Conservation (phyloP, 2,797 vertebrate species). For the Dipus sagitta region DNA sequence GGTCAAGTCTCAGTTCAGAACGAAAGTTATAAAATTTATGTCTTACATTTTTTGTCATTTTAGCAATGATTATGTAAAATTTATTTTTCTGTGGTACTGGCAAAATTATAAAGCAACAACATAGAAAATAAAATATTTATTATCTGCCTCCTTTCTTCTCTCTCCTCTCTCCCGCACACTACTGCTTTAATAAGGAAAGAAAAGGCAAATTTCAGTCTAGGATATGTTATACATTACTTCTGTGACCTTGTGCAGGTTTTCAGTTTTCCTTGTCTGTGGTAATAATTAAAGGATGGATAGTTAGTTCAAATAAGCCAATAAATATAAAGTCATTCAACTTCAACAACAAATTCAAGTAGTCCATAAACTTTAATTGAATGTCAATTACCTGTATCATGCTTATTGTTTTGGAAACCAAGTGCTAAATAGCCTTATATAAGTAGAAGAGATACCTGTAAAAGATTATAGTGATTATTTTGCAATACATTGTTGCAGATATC, state of each 20-base stretch:
- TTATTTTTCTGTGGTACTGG: conserved; percentile 26
- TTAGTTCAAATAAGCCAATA: conserved; percentile 3
- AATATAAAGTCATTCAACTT: conserved; percentile 50
- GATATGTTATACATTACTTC: conserved; percentile 23
- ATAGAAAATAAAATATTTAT: not conserved
- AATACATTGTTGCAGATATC: conserved; percentile 12
- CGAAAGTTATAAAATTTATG: not conserved
- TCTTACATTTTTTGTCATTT: not conserved
- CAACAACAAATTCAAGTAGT: conserved; percentile 27
- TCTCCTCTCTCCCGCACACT: not conserved
- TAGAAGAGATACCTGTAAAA: not conserved
- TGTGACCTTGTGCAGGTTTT: conserved; percentile 29
- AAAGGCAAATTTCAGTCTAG: not conserved
- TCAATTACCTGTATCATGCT: not conserved
- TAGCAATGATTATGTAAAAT: not conserved
- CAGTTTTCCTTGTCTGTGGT: conserved; percentile 2
- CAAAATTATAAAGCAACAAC: conserved; percentile 51
- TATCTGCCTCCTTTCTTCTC: not conserved
- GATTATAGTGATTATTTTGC: conserved; percentile 10
- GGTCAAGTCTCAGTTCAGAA: not conserved
- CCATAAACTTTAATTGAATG: conserved; percentile 17
- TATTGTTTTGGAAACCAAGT: conserved; percentile 25
- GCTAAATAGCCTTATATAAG: conserved; percentile 3
- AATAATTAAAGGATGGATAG: not conserved
- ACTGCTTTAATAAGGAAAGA: conserved; percentile 37